These are phyloP conservation scores for Zeuzera pyrina DNA, from an alignment of 2,888 invertebrate genomes.

Conservation along the genomic window DNA sequence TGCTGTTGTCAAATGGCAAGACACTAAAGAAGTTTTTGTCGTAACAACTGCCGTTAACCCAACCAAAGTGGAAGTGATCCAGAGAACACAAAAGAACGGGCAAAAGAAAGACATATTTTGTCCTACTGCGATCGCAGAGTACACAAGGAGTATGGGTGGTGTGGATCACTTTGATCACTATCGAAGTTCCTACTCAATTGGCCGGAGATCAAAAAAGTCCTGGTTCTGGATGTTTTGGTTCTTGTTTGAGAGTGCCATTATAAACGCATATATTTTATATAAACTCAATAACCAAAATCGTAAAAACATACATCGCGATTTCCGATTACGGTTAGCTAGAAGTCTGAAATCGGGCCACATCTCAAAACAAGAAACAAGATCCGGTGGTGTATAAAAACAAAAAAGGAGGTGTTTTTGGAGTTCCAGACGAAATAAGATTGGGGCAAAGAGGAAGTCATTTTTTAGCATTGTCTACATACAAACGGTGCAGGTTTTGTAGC, in stretches of 20 bases:
- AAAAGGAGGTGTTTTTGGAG: no score
- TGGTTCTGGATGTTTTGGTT: slow-evolving; percentile 10
- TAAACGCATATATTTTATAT: slow-evolving; percentile 9
- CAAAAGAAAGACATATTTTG: slow-evolving; percentile 6
- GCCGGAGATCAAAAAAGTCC: slow-evolving; percentile 8
- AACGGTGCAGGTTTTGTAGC: no score
- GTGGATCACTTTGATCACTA: slow-evolving; percentile 9
- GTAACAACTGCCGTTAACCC: slow-evolving; percentile 2
- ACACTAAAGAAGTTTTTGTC: slow-evolving; percentile 4
- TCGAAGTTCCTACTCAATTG: slow-evolving; percentile 7
- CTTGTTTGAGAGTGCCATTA: slow-evolving; percentile 8
- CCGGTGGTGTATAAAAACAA: no score
- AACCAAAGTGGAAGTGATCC: neutral
- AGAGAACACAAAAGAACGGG: slow-evolving; percentile 2
- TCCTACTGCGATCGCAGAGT: slow-evolving; percentile 9
- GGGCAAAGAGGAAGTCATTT: no score
- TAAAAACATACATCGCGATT: no score
- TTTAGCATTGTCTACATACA: no score
- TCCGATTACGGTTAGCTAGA: no score
- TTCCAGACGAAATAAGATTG: no score
- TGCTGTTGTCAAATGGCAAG: slow-evolving; percentile 4
- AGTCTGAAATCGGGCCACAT: no score
- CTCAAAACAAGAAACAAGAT: no score
- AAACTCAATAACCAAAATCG: neutral
- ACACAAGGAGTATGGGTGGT: slow-evolving; percentile 10